Evolutionary conservation across 2,797 vertebrate species (phyloP).

Genomic region (Mormyrus hasselquistii): DNA sequence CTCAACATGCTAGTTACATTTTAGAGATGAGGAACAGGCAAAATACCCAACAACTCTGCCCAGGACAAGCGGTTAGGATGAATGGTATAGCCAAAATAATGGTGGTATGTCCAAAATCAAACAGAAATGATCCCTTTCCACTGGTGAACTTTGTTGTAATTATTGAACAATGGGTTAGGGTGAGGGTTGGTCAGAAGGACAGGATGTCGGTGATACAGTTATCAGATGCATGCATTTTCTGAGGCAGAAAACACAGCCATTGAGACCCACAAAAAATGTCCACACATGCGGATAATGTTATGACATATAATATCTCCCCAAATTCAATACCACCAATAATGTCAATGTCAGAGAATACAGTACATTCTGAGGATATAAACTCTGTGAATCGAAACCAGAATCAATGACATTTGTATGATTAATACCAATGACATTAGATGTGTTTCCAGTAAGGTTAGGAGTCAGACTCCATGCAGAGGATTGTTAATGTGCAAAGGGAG

Average conservation of each 20-base stretch:
- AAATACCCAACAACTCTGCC: not conserved
- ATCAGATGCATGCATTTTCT: constrained; percentile 11
- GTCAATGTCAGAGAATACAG: not conserved
- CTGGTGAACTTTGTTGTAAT: not conserved
- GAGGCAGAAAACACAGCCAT: constrained; percentile 14
- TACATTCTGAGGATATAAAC: constrained; percentile 14
- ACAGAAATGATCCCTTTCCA: not conserved
- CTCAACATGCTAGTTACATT: not conserved
- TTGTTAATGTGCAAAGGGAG: constrained; percentile 16
- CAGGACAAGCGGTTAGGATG: not conserved
- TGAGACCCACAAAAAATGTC: not conserved
- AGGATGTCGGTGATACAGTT: not conserved
- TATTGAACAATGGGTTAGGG: not conserved
- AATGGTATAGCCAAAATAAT: not conserved
- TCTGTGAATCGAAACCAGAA: constrained; percentile 6
- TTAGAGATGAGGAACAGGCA: not conserved
- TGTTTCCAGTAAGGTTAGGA: constrained; percentile 29
- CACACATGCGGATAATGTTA: not conserved
- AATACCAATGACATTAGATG: constrained; percentile 10
- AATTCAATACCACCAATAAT: constrained; percentile 10
- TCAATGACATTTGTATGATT: constrained; percentile 14
- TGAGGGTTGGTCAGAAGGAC: not conserved
- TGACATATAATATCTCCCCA: not conserved
- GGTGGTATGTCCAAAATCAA: not conserved
- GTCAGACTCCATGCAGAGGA: constrained; percentile 17